phyloP scores from a whole-genome alignment of 2,888 invertebrate species.

The Idaea biselata region DNA sequence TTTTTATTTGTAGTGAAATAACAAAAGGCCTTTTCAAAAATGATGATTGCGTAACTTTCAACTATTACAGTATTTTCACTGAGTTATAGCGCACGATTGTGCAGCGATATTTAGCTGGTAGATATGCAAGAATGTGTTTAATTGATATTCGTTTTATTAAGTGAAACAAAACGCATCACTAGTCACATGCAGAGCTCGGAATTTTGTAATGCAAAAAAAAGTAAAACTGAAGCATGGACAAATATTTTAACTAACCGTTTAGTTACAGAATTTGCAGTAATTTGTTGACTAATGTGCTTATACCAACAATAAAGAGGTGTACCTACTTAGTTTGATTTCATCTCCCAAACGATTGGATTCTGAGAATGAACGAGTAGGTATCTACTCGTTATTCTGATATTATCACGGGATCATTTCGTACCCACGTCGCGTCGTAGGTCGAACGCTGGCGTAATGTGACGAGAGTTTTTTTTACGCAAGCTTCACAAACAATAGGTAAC shows the following conservation, averaged over 20 bases:
- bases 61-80: neutral
- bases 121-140: neutral
- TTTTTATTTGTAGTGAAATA: neutral
- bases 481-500: conserved; percentile 4
- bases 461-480: conserved; percentile 8
- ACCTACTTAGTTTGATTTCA: too few species aligned
- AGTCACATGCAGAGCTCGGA: neutral
- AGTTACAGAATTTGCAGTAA: neutral
- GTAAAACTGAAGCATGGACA: neutral
- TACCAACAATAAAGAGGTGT: neutral
- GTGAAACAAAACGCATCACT: neutral
- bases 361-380: too few species aligned
- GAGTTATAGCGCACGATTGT: neutral
- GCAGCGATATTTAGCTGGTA: neutral
- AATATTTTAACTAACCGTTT: neutral
- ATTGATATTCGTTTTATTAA: neutral
- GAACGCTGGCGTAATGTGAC: neutral
- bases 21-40: neutral
- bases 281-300: neutral
- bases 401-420: too few species aligned
- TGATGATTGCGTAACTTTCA: neutral
- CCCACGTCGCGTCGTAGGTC: too few species aligned
- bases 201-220: conserved; percentile 3
- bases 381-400: too few species aligned
- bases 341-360: too few species aligned